These are phyloP conservation scores for Porites lutea DNA, from an alignment of 64 coral and sea anemone species.

Conservation along the genomic window DNA sequence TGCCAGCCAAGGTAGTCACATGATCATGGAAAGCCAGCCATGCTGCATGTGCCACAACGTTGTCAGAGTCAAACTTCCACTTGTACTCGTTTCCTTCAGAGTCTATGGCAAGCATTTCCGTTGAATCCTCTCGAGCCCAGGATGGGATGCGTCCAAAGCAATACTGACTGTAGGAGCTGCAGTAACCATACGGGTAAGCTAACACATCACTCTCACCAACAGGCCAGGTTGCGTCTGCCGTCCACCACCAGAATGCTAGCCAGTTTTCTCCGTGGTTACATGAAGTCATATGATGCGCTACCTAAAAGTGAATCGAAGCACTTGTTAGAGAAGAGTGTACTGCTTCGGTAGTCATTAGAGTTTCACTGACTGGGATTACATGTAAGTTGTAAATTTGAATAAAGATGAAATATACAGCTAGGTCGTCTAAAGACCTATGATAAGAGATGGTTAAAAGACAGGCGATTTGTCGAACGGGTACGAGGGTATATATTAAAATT, in stretches of 20 bases:
- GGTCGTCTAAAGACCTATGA: no score
- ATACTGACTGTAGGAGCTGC: slow-evolving; percentile 8
- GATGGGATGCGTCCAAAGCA: slow-evolving; percentile 68
- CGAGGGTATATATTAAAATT: no score
- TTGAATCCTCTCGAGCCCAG: slow-evolving; percentile 49
- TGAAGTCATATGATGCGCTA: slow-evolving; percentile 13
- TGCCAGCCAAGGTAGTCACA: slow-evolving; percentile 32
- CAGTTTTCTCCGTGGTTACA: slow-evolving; percentile 62
- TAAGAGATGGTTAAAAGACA: no score
- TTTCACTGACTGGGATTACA: no score
- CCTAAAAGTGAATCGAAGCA: no score
- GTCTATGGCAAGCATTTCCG: slow-evolving; percentile 58
- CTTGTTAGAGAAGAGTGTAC: no score
- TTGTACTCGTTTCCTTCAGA: slow-evolving; percentile 53
- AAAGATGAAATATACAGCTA: no score
- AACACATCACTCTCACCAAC: slow-evolving; percentile 17
- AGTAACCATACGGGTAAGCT: slow-evolving; percentile 24
- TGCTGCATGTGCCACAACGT: slow-evolving; percentile 51
- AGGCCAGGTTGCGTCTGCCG: slow-evolving; percentile 24
- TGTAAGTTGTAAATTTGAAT: no score
- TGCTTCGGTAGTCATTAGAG: no score
- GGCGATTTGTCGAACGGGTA: no score
- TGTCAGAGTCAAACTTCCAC: slow-evolving; percentile 64
- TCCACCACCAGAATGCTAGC: slow-evolving; percentile 67
- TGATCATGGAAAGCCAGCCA: slow-evolving; percentile 73